Evolutionary conservation across 2,888 invertebrate species (phyloP), one percentile per base, ranked within the genome.

Genomic region (Phorcus lineatus): DNA sequence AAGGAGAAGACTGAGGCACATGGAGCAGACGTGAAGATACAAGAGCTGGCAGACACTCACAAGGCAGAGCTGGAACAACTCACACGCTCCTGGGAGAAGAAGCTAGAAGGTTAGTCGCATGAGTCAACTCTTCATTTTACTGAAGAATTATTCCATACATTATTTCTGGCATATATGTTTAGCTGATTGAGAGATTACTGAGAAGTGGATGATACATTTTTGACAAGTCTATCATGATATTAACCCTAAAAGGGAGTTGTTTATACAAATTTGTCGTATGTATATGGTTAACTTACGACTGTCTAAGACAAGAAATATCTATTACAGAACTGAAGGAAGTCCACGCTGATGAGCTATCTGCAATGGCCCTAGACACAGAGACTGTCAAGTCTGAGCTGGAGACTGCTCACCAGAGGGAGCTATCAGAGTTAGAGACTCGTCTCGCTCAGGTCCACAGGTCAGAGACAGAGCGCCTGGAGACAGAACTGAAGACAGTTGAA

Each of bases 331-430:
- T 84, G 66, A 77, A 77, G 36, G 36, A 24, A 9, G 53, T 55
- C 40, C 84, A 83, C n/a, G 74, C 77, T 28, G 85, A 83, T 13
- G 80, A 82, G 70, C 11, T 82, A 62, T 83, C 82, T 28, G 84
- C 83, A 9, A 81, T 80, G 13, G 80, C 78, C 54, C 76, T 84
- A 54, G 84, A 85, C 52, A 86, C 86, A 3, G 86, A 86, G 11
- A 70, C 82, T 19, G 84, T 83, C 66, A 85, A 83, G 74, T 80
- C 81, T 9, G 89, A 89, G 47, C 79, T 89, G 78, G 88, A 88
- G 24, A 57, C 84, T 22, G 88, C 87, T 17, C 90, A 90, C 76
- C 82, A 86, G 40, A 85, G 85, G 76, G 89, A 89, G 84, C 79
- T 91, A 74, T 80, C 82, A 19, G 85, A 87, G 54, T 80, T 88